phyloP scores from a whole-genome alignment of 2,113 vertebrate species.

The Antigone vipio region DNA sequence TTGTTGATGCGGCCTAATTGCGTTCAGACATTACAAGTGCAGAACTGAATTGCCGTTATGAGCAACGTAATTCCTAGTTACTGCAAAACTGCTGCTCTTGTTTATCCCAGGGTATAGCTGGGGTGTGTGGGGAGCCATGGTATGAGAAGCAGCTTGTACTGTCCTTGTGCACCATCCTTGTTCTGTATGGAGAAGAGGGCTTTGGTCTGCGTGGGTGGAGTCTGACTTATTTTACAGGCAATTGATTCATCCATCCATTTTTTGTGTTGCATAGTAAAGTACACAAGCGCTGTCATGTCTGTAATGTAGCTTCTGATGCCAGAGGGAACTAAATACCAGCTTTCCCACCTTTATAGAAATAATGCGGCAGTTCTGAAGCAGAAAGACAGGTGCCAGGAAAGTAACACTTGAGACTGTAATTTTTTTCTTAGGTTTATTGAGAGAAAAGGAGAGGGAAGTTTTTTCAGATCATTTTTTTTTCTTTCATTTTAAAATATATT shows the following conservation, averaged over 20 bases:
- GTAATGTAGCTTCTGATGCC: background rate
- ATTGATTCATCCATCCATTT: background rate
- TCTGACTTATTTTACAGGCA: background rate
- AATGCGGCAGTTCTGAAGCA: background rate
- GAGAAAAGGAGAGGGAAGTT: background rate
- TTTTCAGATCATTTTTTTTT: background rate
- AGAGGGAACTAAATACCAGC: background rate
- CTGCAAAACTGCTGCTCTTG: background rate
- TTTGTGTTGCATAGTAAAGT: background rate
- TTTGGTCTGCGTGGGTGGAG: background rate
- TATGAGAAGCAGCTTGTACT: background rate
- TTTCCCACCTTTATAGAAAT: background rate
- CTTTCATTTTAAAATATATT: background rate
- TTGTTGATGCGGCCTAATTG: background rate
- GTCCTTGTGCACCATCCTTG: accelerated
- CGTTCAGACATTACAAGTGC: accelerated
- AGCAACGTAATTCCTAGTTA: background rate
- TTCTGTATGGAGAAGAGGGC: background rate
- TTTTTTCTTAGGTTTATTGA: background rate
- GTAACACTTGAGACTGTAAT: background rate
- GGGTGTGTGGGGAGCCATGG: background rate
- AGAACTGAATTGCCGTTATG: background rate
- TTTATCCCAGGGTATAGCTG: background rate
- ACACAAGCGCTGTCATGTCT: background rate
- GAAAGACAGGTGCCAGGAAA: background rate